Evolutionary conservation across 2,113 vertebrate genomes (phyloP), one percentile per base, ranked within the genome.

Genomic region (Lethenteron camtschaticum): DNA sequence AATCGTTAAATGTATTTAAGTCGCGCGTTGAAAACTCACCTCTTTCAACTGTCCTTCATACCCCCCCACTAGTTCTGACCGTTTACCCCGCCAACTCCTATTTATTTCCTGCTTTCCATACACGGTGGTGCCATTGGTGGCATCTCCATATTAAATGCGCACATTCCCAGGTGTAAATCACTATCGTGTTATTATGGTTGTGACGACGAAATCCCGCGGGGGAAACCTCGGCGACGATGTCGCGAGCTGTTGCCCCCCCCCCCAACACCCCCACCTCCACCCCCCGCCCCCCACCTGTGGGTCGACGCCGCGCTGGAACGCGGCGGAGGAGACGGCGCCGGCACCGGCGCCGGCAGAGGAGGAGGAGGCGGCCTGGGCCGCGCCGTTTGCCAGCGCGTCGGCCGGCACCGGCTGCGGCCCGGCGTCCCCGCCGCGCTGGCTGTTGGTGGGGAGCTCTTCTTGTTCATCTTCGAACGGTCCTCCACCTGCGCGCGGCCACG

Each of bases 261-360:
- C 55, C 1, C 9, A 56, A 8, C n/a, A 7, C 18, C 41, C 3
- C 2, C 7, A 56, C 59, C 2, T 8, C 55, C 9, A 11, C 1
- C 2, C 57, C 69, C 59, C 12, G 16, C 10, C 12, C 59, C 85
- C 86, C n/a, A 88, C 88, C 75, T 89, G 87, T 56, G 87, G 86
- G 75, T 92, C 88, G 8, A 90, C 87, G 1, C 87, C 86, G 72
- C 87, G 83, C 78, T 92, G 88, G 87, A 87, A n/a, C 87, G 88
- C 13, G 87, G 90, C 78, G 88, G 87, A 2, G 83, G 79, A 63
- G 83, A 81, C 75, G 83, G 79, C 74, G 71, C 24, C 74, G 12
- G 57, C 73, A 72, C 81, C 83, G 18, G 82, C 82, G 66, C 82
- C 82, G 73, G 81, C 81, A 60, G 82, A 78, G 4, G 71, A 83